Base-by-base conservation (phyloP, 2,888 invertebrate species). In the Opisthograptis luteolata region DNA sequence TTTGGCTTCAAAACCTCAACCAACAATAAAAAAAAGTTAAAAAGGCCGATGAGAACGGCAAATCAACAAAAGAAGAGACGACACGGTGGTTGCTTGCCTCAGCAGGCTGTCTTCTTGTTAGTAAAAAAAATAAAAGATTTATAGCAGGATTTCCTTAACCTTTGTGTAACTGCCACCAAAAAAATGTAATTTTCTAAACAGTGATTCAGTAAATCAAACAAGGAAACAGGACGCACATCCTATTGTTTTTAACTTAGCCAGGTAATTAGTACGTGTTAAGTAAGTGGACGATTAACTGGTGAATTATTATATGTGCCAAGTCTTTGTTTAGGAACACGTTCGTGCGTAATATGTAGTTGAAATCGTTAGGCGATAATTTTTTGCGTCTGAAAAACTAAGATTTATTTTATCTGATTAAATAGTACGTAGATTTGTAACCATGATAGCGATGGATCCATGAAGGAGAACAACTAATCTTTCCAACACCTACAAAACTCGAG, bases 151-250 rank as follows among this genome's bases (percentile, higher is more conserved):
- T 47, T 53, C 52, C 52, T 47, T 12, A 24, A 17, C 27, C 40
- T 47, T 47, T 37, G 40, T 42, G 14, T 36, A 27, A 10, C 8
- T 44, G 34, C 31, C 24, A 42, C 36, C 25, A 28, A 40, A 40
- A 40, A 50, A 44, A 39, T 4, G 14, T 17, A 20, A 27, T 49
- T 43, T 49, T 49, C 49, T 50, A 40, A 43, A 19, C 39, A 40
- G 22, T 22, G 22, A 40, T 19, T 44, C 14, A 28, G 35, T 45
- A 25, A 28, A 32, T 34, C 28, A 27, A 48, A 49, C 43, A 30
- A 44, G 53, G 57, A 57, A 57, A 41, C 41, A 44, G 57, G 53
- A 56, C 19, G 35, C 35, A 19, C 49, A 40, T 52, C 52, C 45
- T 52, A 31, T 49, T 50, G 50, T 44, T 40, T 49, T 30, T 30